phyloP scores from a whole-genome alignment of 2,797 vertebrate genomes.

The Oceanodroma leucorhoa region DNA sequence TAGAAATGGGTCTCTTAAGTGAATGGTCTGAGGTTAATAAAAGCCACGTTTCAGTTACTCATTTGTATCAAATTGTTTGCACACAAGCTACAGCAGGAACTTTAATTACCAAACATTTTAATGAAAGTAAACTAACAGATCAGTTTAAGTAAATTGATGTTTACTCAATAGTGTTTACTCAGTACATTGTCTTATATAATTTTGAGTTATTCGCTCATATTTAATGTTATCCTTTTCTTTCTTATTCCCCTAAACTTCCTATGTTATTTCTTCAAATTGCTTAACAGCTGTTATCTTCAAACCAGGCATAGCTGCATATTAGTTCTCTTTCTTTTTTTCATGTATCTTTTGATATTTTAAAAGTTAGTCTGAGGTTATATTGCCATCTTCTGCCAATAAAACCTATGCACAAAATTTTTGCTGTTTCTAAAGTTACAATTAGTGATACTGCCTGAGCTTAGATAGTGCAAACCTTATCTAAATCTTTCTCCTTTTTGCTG shows the following conservation, averaged over 20 bases:
- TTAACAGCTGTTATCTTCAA: background rate
- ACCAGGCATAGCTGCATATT: background rate
- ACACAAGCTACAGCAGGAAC: background rate
- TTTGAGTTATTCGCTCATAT: background rate
- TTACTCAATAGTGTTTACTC: background rate
- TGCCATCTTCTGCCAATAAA: background rate
- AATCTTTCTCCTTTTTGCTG: background rate
- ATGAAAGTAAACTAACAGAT: background rate
- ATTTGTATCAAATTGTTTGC: background rate
- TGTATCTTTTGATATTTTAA: background rate
- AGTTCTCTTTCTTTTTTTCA: background rate
- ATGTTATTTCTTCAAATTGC: background rate
- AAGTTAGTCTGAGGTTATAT: background rate
- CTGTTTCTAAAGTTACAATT: background rate
- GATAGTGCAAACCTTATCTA: background rate
- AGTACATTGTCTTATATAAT: background rate
- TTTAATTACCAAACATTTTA: background rate
- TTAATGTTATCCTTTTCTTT: background rate
- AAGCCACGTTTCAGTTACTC: background rate
- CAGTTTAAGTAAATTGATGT: background rate
- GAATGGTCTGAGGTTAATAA: background rate
- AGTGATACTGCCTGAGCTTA: background rate
- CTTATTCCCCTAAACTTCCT: background rate
- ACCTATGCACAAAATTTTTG: background rate
- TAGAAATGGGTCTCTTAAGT: background rate